Evolutionary conservation across 2,888 invertebrate species (phyloP).

Genomic region (Drosophila conformis): DNA sequence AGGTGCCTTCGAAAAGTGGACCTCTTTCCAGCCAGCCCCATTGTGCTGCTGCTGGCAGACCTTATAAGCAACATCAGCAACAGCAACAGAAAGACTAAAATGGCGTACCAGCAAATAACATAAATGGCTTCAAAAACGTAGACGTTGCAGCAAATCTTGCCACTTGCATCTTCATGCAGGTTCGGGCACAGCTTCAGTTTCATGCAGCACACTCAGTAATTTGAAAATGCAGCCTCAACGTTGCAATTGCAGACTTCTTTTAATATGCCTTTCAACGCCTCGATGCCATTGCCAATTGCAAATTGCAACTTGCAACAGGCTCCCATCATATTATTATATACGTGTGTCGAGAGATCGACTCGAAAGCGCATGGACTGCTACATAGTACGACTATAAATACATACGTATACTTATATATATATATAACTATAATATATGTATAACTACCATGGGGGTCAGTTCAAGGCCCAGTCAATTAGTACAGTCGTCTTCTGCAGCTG

Average conservation of each 20-base stretch:
- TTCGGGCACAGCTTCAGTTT: slow-evolving; percentile 7
- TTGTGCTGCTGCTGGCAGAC: slow-evolving; percentile 53
- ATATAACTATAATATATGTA: too few species aligned
- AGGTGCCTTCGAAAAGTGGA: slow-evolving; percentile 71
- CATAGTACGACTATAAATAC: slow-evolving; percentile 53
- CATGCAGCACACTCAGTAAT: slow-evolving; percentile 18
- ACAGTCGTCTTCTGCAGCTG: slow-evolving; percentile 11
- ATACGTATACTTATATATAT: neutral
- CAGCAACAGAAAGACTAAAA: slow-evolving; percentile 31
- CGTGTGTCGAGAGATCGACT: slow-evolving; percentile 32
- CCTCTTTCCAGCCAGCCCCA: slow-evolving; percentile 67
- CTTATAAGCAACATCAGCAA: slow-evolving; percentile 44
- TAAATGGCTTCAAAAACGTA: slow-evolving; percentile 60
- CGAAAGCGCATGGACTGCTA: slow-evolving; percentile 43
- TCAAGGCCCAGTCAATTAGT: slow-evolving; percentile 21
- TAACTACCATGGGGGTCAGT: slow-evolving; percentile 33
- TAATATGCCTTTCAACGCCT: slow-evolving; percentile 83
- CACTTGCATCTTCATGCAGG: slow-evolving; percentile 21
- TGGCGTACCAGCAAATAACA: slow-evolving; percentile 61
- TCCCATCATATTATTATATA: slow-evolving; percentile 60
- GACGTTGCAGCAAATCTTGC: slow-evolving; percentile 51
- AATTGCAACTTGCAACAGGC: slow-evolving; percentile 49
- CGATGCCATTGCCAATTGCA: slow-evolving; percentile 73
- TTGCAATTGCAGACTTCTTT: slow-evolving; percentile 81
- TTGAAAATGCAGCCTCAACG: slow-evolving; percentile 26